Base-by-base conservation (phyloP, 2,113 vertebrate genomes). In the Eira barbara region DNA sequence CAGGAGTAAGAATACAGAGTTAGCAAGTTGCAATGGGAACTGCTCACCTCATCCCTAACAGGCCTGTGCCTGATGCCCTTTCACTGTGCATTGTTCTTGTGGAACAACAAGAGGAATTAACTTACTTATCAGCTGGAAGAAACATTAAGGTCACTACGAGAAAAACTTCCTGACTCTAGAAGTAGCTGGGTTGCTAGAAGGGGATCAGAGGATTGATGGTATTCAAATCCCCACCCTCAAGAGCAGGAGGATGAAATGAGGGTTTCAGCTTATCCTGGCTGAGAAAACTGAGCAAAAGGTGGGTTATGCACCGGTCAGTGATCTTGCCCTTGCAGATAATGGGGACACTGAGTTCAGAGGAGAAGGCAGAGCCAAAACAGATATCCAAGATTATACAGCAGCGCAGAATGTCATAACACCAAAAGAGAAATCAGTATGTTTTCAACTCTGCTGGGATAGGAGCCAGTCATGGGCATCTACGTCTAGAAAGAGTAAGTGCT, bases 41-140 rank as follows among this genome's bases (percentile, higher is more conserved):
- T 65, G 9, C 69, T 45, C n/a, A 55, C 29, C 55, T 47, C 29
- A 25, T 29, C n/a, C 55, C 20, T 42, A 52, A 93, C 18, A 79
- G 2, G 7, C 52, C 61, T 63, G 10, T 49, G 15, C 29, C 27
- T 29, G 49, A 45, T 21, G 25, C 20, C 49, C 25, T 13, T 87
- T 73, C 21, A 73, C 42, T 76, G 76, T 80, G 63, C 42, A 80
- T 29, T 47, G 82, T 20, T n/a, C 81, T 86, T 91, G n/a, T 6
- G 31, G 49, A 78, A 80, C 91, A 96, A 59, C 31, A 93, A 90
- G 45, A 95, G 31, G 76, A 97, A 96, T 18, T 85, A 95, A 96
- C 55, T 96, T 69, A 93, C 36, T 97, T 49, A 80, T 63, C 69
- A 45, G 10, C 59, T 88, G 65, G 31, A 85, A 91, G 74, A 93